These are phyloP conservation scores for Palythoa caribaeorum DNA, from an alignment of 92 coral and sea anemone genomes.

Conservation along the genomic window DNA sequence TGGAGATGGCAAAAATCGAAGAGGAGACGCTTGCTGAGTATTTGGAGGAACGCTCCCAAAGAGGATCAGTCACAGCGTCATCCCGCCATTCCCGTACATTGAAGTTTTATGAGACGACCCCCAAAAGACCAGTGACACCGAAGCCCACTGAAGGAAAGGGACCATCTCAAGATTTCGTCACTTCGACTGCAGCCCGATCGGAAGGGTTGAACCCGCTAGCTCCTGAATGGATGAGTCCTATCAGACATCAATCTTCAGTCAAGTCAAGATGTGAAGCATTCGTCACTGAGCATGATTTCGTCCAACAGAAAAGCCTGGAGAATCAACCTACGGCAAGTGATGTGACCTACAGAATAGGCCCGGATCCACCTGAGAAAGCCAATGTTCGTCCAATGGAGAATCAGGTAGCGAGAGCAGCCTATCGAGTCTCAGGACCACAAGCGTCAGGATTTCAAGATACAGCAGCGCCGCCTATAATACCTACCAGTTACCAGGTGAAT, in stretches of 20 bases:
- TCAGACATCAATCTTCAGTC: no score
- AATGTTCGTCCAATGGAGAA: slow-evolving; percentile 17
- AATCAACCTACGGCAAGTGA: slow-evolving; percentile 15
- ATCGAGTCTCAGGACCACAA: slow-evolving; percentile 19
- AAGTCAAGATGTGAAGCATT: no score
- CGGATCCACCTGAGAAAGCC: slow-evolving; percentile 15
- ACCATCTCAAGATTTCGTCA: slow-evolving; percentile 23
- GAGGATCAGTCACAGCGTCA: background rate
- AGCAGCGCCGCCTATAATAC: slow-evolving; percentile 15
- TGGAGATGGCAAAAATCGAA: background rate
- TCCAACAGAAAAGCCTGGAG: background rate
- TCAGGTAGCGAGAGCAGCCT: slow-evolving; percentile 14
- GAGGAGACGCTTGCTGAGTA: slow-evolving; percentile 4
- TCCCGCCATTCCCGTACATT: slow-evolving; percentile 4
- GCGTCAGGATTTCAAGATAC: background rate
- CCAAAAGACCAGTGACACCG: background rate
- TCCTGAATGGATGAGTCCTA: background rate
- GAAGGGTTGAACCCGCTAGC: slow-evolving; percentile 26
- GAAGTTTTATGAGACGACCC: background rate
- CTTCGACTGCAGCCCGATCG: slow-evolving; percentile 24
- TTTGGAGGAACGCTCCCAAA: background rate
- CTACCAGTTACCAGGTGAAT: slow-evolving; percentile 1
- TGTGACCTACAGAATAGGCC: slow-evolving; percentile 11
- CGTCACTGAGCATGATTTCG: no score
- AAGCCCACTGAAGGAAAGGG: slow-evolving; percentile 16